These are phyloP conservation scores for Macrostomum cliftonense DNA, from an alignment of 2,888 invertebrate genomes.

Conservation along the genomic window DNA sequence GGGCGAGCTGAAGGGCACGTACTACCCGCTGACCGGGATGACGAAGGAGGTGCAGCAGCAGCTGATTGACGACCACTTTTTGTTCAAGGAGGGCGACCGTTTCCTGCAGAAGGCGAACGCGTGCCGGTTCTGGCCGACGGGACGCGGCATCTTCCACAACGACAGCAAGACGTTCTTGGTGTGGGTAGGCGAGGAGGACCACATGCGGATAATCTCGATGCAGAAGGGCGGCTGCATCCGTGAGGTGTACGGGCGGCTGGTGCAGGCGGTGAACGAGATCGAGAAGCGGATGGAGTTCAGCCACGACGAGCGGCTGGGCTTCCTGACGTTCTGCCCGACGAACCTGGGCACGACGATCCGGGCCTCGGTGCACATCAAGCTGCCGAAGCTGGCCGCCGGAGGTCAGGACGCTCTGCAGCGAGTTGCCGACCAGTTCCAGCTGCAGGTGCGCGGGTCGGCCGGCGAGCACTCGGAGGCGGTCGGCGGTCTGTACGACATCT, in stretches of 20 bases:
- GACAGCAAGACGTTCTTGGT: conserved; percentile 58
- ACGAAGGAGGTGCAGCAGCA: conserved; percentile 83
- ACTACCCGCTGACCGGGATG: conserved; percentile 86
- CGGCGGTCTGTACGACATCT: conserved; percentile 64
- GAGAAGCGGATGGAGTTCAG: conserved; percentile 43
- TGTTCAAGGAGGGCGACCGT: conserved; percentile 80
- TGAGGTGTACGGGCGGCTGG: conserved; percentile 24
- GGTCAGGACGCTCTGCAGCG: conserved; percentile 52
- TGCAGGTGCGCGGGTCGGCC: conserved; percentile 46
- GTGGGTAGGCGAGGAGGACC: conserved; percentile 85
- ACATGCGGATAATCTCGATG: conserved; percentile 59
- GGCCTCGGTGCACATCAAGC: conserved; percentile 79
- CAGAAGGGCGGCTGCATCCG: conserved; percentile 41
- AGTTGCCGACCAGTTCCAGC: conserved; percentile 57
- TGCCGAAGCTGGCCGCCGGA: conserved; percentile 56
- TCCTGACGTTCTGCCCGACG: conserved; percentile 62
- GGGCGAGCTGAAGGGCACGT: conserved; percentile 77
- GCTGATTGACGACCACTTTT: conserved; percentile 89
- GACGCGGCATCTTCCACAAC: conserved; percentile 69
- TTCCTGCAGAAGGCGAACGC: conserved; percentile 63
- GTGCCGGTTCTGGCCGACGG: conserved; percentile 77
- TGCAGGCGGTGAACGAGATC: conserved; percentile 59
- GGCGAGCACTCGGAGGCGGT: conserved; percentile 47
- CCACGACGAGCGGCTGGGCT: conserved; percentile 58
- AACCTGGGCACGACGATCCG: conserved; percentile 73